phyloP scores from a whole-genome alignment of 2,797 vertebrate genomes.

The Dryobates pubescens region DNA sequence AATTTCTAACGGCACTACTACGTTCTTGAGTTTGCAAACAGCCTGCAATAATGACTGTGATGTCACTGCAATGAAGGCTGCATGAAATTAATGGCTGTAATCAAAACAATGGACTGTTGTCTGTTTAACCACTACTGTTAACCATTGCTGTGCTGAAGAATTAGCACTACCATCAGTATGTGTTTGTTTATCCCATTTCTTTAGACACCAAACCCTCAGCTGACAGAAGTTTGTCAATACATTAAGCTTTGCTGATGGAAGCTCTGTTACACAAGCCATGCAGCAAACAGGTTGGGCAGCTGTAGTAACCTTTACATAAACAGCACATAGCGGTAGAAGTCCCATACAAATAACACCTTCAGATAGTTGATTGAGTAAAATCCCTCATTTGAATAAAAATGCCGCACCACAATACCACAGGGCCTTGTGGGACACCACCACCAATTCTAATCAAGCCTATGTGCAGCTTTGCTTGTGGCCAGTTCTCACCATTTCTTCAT shows the following conservation, averaged over 20 bases:
- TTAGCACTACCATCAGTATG: neutral
- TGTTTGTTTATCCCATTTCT: neutral
- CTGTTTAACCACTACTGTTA: neutral
- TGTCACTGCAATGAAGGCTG: neutral
- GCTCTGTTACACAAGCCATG: neutral
- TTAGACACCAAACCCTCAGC: neutral
- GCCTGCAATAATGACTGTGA: neutral
- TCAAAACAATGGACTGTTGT: neutral
- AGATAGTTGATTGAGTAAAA: neutral
- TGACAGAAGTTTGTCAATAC: fast-evolving
- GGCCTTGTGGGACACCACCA: neutral
- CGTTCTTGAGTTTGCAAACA: neutral
- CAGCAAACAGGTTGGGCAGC: neutral
- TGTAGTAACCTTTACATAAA: neutral
- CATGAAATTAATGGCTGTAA: neutral
- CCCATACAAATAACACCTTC: neutral
- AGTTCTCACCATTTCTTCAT: conserved; percentile 20
- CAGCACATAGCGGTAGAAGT: neutral
- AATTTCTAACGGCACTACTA: neutral
- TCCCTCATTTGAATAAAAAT: neutral
- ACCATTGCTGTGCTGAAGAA: neutral
- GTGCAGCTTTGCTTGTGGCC: neutral
- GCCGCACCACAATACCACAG: neutral
- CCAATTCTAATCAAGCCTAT: neutral
- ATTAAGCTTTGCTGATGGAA: neutral